A percentile compares a stretch with the other conserved stretches of the same genome.
Evolutionary conservation across 2,113 vertebrate species (phyloP).

Genomic region (Australoheros scitulus): DNA sequence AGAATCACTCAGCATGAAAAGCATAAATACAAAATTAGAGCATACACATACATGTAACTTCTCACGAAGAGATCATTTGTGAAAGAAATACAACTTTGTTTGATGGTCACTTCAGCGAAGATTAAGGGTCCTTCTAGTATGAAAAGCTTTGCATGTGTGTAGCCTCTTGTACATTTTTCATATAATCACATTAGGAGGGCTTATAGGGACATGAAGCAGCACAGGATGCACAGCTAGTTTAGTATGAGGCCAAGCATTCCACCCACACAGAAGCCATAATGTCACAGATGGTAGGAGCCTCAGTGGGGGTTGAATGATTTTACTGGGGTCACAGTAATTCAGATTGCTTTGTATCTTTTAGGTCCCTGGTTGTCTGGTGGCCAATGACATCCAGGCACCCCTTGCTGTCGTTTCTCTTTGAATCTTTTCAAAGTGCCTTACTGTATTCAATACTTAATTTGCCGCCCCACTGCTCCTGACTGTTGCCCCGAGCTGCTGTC

Average conservation of each 20-base stretch:
- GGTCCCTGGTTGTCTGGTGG: conserved; percentile 23
- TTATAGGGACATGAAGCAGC: conserved; percentile 52
- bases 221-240: conserved; percentile 48
- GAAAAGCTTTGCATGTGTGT: background rate
- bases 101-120: background rate
- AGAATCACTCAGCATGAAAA: conserved; percentile 14
- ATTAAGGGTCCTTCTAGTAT: conserved; percentile 4
- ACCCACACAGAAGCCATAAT: conserved; percentile 59
- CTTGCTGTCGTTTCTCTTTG: conserved; percentile 40
- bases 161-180: conserved; percentile 14
- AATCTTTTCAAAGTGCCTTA: conserved; percentile 61
- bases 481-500: conserved; percentile 53
- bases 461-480: conserved; percentile 59
- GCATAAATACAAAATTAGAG: conserved; percentile 24
- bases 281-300: conserved; percentile 67
- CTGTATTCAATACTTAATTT: conserved; percentile 76
- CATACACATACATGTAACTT: background rate
- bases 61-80: conserved; percentile 12
- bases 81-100: conserved; percentile 11
- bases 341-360: conserved; percentile 46
- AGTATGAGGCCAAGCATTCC: conserved; percentile 64
- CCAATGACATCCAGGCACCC: conserved; percentile 33
- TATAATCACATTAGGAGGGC: conserved; percentile 43
- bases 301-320: conserved; percentile 56
- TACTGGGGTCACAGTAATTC: conserved; percentile 51